phyloP scores from a whole-genome alignment of 2,113 vertebrate genomes.

The Leuciscus idus region DNA sequence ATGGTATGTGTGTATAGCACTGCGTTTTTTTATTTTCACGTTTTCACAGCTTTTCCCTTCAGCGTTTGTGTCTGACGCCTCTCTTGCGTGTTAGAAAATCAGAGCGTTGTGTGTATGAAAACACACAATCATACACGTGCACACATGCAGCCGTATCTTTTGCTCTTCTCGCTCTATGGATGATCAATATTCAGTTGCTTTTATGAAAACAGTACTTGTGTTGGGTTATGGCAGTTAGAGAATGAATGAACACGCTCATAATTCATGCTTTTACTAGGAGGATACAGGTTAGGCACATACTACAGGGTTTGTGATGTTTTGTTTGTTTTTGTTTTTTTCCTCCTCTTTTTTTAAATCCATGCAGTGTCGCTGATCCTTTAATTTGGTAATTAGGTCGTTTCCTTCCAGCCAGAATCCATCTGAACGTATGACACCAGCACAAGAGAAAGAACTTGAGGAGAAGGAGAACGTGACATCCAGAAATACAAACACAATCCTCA shows the following conservation, averaged over 20 bases:
- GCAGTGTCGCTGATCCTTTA: conserved; percentile 1
- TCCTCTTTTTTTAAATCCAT: background rate
- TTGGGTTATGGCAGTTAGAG: conserved; percentile 9
- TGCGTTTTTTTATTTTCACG: background rate
- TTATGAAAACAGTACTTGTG: conserved; percentile 33
- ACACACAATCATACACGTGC: conserved; percentile 42
- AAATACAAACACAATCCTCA: background rate
- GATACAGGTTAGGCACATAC: background rate
- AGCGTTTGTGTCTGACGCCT: conserved; percentile 36
- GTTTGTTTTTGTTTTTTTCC: background rate
- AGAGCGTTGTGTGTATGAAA: conserved; percentile 33
- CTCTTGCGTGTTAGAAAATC: conserved; percentile 41
- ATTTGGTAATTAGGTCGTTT: background rate
- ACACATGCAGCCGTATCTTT: background rate
- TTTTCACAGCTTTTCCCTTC: conserved; percentile 43
- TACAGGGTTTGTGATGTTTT: background rate
- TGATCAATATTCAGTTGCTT: background rate
- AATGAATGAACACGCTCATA: background rate
- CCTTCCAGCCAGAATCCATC: background rate
- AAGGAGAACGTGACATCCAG: background rate
- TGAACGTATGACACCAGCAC: background rate
- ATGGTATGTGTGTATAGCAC: background rate
- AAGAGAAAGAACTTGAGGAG: background rate
- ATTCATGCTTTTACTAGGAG: background rate
- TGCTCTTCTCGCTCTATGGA: background rate